Evolutionary conservation across 2,888 invertebrate genomes (phyloP), one percentile per base, ranked within the genome.

Genomic region (Epirrhoe tristata): DNA sequence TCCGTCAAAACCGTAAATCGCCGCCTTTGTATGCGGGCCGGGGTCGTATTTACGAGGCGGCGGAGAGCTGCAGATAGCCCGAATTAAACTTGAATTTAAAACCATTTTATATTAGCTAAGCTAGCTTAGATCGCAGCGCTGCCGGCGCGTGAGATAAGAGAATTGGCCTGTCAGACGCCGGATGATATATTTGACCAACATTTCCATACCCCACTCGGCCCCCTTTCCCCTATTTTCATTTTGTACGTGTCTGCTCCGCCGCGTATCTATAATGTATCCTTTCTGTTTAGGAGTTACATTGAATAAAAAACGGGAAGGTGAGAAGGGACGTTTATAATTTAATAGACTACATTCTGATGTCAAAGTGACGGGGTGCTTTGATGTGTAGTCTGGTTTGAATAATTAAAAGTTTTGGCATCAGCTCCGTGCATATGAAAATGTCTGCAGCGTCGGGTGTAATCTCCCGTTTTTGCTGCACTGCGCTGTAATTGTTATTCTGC

Each of bases 181-280:
- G 96, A 96, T 96, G 96, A 96, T 96, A 96, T 96, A 96, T 96
- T 96, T 96, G 96, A 96, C 96, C 96, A 96, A 96, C 96, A 96
- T 96, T 96, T 96, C 96, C 96, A 96, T 96, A 96, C 89, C 89
- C 83, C 86, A 87, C 79, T 80, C 78, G 77, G 80, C 85, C 82
- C 82, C 84, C 82, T 79, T 82, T 81, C 86, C 85, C 88, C 93
- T 90, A 90, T 93, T 93, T 93, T 93, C 93, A 93, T 93, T 93
- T 92, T 90, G 93, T 91, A 91, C 93, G 92, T 93, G 93, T 92
- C 91, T 90, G 91, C 89, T 87, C 83, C 83, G 85, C 77, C 86
- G 85, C 88, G 87, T 89, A 90, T 90, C 92, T 91, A 89, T 91
- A 90, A 93, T 90, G 90, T 90, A 91, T 88, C 88, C 89, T 84